Conservation (phyloP, 2,888 invertebrate species). For the Lycia hirtaria region DNA sequence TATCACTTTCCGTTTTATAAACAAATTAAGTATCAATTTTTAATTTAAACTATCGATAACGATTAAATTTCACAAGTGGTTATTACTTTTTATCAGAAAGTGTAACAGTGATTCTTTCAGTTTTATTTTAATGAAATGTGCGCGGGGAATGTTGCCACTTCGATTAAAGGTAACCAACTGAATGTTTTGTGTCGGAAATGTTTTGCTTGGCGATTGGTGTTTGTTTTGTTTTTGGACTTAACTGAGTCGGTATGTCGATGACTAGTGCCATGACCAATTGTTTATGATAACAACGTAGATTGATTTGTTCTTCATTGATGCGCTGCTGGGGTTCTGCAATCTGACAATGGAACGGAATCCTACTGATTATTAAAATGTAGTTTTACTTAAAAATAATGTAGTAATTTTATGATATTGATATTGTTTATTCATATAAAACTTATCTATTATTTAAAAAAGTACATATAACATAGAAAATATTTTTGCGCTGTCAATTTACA, state of each 20-base stretch:
- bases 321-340: conserved; percentile 39
- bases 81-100: background rate
- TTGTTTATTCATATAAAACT: too few species aligned
- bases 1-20: too few species aligned
- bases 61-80: too few species aligned
- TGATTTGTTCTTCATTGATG: conserved; percentile 51
- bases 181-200: conserved; percentile 56
- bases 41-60: too few species aligned
- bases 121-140: conserved; percentile 1
- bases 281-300: conserved; percentile 43
- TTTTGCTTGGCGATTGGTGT: conserved; percentile 57
- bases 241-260: conserved; percentile 48
- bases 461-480: too few species aligned
- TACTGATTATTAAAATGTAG: too few species aligned
- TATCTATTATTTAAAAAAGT: too few species aligned
- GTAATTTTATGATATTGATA: too few species aligned
- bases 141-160: conserved; percentile 42
- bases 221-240: conserved; percentile 66
- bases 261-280: conserved; percentile 39
- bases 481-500: too few species aligned
- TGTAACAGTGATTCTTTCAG: background rate
- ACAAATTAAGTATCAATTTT: too few species aligned
- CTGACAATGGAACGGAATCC: conserved; percentile 6
- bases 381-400: too few species aligned
- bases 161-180: conserved; percentile 53